phyloP scores from a whole-genome alignment of 2,797 vertebrate genomes.

The Leucoraja ocellata region DNA sequence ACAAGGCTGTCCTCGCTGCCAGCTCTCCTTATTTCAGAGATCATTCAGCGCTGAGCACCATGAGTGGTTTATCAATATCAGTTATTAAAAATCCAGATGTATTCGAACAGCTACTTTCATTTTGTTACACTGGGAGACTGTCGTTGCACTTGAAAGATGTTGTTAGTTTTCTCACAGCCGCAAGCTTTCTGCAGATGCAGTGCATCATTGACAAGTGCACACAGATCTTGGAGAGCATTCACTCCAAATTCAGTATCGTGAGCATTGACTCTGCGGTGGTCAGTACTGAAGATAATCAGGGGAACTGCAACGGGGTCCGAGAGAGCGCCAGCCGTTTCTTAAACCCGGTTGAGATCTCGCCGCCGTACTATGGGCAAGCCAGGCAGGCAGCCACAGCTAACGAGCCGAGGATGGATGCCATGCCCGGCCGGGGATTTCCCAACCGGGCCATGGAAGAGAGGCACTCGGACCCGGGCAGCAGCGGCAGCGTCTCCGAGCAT shows the following conservation, averaged over 20 bases:
- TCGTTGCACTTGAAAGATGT: slow-evolving; percentile 93
- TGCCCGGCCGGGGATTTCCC: slow-evolving; percentile 59
- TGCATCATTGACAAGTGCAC: slow-evolving; percentile 97
- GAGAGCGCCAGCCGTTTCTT: slow-evolving; percentile 81
- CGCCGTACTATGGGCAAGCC: slow-evolving; percentile 76
- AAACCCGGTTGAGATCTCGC: slow-evolving; percentile 90
- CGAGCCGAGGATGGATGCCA: slow-evolving; percentile 61
- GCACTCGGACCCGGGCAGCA: slow-evolving; percentile 90
- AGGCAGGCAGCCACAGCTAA: slow-evolving; percentile 60
- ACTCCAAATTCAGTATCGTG: slow-evolving; percentile 85
- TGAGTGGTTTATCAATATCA: slow-evolving; percentile 97
- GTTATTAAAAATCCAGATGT: slow-evolving; percentile 96
- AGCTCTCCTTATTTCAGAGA: slow-evolving; percentile 97
- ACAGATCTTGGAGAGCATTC: slow-evolving; percentile 91
- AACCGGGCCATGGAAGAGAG: slow-evolving; percentile 75
- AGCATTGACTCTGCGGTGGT: slow-evolving; percentile 67
- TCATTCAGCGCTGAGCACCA: slow-evolving; percentile 92
- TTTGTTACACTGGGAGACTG: slow-evolving; percentile 98
- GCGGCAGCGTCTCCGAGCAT: slow-evolving; percentile 85
- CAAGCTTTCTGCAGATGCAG: slow-evolving; percentile 98
- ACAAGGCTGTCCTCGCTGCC: slow-evolving; percentile 93
- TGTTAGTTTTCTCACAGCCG: slow-evolving; percentile 93
- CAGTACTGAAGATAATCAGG: slow-evolving; percentile 66
- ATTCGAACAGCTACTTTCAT: slow-evolving; percentile 92
- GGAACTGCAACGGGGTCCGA: slow-evolving; percentile 75